Base-by-base conservation (phyloP, 92 coral and sea anemone genomes). In the Diadumene lineata region DNA sequence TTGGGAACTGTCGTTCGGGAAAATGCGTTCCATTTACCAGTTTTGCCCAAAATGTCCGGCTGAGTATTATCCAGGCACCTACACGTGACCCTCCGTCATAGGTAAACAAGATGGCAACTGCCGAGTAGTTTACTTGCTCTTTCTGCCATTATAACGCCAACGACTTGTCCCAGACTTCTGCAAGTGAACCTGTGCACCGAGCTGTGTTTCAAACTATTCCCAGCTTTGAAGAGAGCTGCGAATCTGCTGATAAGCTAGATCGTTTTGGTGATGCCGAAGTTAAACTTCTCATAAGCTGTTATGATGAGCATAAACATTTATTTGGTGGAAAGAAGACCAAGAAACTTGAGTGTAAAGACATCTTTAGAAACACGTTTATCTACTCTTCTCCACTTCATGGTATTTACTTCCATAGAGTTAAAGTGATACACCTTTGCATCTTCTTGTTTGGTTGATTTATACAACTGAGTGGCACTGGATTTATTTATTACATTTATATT, bases 241-340 rank as follows among this genome's bases (percentile, higher is more conserved):
- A 38, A 38, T 38, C 48, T 4, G 48, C 6, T 38, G 13, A 38
- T 38, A 38, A 38, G 48, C 48, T 38, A 38, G 48, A 38, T 13
- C 48, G 48, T 38, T 38, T 38, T 38, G 48, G 48, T 6, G 48
- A 38, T 13, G 48, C 48, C 6, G 48, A 38, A 38, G 48, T 38
- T 4, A 38, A 13, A 13, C 48, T 38, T 38, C 67, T 82, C 13
- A 58, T 81, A 43, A 64, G 69, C 31, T 50, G 60, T 8, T 74
- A 50, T 50, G 0, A 70, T 1, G 86, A 82, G 64, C 53, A 76
- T 66, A 76, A 69, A 33, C 79, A 76, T 38, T 16, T 69, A 53
- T 68, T 76, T 44, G 78, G 86, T 2, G 77, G 89, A 27, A 79
- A 84, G 53, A 65, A 70, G 1, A 84, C 60, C 18, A 84, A 84